phyloP scores from a whole-genome alignment of 2,113 vertebrate species.

The Paraplagusia blochii region DNA sequence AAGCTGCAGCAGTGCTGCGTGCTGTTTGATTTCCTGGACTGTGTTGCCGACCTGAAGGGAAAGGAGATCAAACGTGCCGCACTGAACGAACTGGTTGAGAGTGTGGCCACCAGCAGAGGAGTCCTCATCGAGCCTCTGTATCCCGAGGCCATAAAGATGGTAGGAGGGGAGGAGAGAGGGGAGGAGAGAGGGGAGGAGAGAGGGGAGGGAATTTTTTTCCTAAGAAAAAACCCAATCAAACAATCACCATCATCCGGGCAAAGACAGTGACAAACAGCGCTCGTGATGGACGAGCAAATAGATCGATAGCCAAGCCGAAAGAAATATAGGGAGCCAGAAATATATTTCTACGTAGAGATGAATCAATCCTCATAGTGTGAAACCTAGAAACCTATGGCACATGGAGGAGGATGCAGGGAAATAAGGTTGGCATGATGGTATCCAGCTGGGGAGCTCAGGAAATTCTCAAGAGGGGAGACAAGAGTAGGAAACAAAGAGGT shows the following conservation, averaged over 20 bases:
- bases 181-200: neutral
- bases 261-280: conserved; percentile 12
- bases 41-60: conserved; percentile 90
- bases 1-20: conserved; percentile 93
- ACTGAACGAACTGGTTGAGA: conserved; percentile 90
- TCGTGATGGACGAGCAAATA: neutral
- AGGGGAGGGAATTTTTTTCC: neutral
- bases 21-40: conserved; percentile 92
- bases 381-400: neutral
- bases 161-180: conserved; percentile 57
- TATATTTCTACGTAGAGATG: neutral
- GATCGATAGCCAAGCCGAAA: conserved; percentile 1
- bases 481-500: too few species aligned
- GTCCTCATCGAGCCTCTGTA: conserved; percentile 90
- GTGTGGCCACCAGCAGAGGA: conserved; percentile 86
- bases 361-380: conserved; percentile 11
- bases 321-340: neutral
- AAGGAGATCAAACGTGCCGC: conserved; percentile 93
- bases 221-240: neutral
- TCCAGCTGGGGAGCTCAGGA: too few species aligned
- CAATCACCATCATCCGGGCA: neutral
- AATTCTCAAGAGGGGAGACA: too few species aligned
- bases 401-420: conserved; percentile 8
- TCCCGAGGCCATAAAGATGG: conserved; percentile 91
- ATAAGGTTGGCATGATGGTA: neutral